Percentiles rank a stretch among this genome's conserved stretches.
These are phyloP conservation scores for Dugesia japonica DNA, from an alignment of 2,888 invertebrate genomes.

Conservation along the genomic window DNA sequence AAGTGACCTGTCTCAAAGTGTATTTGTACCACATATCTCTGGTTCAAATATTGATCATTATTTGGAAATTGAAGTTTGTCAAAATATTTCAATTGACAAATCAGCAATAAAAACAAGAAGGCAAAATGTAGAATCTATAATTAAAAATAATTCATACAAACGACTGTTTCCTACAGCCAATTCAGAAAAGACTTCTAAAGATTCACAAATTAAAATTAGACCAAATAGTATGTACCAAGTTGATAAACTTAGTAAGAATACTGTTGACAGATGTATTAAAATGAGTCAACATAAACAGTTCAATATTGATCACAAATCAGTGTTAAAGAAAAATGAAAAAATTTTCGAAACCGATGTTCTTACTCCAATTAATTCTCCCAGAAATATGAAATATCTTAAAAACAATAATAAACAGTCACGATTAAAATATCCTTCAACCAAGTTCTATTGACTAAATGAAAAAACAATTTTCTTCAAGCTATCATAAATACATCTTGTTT, in stretches of 20 bases:
- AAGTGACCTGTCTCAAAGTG: not conserved
- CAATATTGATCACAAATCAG: not conserved
- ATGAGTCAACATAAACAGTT: not conserved
- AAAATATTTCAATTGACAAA: not conserved
- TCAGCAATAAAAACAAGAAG: too few species aligned
- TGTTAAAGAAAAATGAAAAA: not conserved
- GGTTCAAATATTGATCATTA: not conserved
- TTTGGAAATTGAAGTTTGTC: not conserved
- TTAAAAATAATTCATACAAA: not conserved
- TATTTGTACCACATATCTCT: not conserved
- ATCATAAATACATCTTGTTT: too few species aligned
- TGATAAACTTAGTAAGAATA: not conserved
- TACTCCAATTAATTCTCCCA: not conserved
- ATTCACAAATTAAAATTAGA: not conserved
- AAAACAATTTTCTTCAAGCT: not conserved
- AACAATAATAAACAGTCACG: not conserved
- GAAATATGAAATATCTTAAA: not conserved
- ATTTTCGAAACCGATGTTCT: not conserved
- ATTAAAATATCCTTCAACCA: not conserved
- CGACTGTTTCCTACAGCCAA: not conserved
- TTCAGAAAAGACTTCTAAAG: not conserved
- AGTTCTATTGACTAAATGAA: not conserved
- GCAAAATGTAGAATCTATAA: not conserved
- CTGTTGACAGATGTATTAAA: slow-evolving; percentile 6
- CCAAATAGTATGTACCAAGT: slow-evolving; percentile 1